Conservation (phyloP, 2,113 vertebrate genomes). For the Macquaria australasica region DNA sequence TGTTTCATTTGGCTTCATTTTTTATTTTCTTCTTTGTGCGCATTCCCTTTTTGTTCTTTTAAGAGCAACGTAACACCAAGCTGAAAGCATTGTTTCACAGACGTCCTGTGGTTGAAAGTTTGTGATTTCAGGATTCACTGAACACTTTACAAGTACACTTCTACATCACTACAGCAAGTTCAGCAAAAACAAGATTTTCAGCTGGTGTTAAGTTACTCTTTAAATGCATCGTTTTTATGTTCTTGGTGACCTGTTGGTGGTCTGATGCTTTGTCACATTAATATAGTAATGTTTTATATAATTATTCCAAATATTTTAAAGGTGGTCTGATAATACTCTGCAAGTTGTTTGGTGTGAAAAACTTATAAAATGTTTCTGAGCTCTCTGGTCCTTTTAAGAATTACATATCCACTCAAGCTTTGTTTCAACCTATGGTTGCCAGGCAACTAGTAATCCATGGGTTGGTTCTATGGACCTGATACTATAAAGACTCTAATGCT, state of each 20-base stretch:
- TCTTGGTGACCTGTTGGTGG: not conserved
- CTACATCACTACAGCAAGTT: not conserved
- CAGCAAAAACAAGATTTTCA: constrained; percentile 14
- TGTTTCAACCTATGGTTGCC: constrained; percentile 56
- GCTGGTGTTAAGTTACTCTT: constrained; percentile 4
- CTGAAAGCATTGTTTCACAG: not conserved
- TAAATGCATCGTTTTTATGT: constrained; percentile 5
- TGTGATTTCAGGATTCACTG: not conserved
- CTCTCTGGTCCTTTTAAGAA: constrained; percentile 15
- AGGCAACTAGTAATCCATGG: constrained; percentile 61
- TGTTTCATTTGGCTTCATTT: constrained; percentile 52
- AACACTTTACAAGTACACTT: not conserved
- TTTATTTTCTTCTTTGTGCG: constrained; percentile 7
- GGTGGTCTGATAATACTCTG: not conserved
- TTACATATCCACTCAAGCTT: constrained; percentile 9
- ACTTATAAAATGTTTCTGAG: not conserved
- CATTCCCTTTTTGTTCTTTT: not conserved
- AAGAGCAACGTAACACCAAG: not conserved
- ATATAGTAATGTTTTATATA: constrained; percentile 3
- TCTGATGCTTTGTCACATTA: constrained; percentile 23
- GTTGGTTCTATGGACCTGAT: constrained; percentile 37
- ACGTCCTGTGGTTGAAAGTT: not conserved
- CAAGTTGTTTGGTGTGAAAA: not conserved
- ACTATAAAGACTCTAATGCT: constrained; percentile 25
- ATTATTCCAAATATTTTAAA: not conserved